A percentile compares a stretch with the other conserved stretches of the same genome.
These are phyloP conservation scores for Drosophila vallismaia DNA, from an alignment of 2,888 invertebrate species.

Conservation along the genomic window DNA sequence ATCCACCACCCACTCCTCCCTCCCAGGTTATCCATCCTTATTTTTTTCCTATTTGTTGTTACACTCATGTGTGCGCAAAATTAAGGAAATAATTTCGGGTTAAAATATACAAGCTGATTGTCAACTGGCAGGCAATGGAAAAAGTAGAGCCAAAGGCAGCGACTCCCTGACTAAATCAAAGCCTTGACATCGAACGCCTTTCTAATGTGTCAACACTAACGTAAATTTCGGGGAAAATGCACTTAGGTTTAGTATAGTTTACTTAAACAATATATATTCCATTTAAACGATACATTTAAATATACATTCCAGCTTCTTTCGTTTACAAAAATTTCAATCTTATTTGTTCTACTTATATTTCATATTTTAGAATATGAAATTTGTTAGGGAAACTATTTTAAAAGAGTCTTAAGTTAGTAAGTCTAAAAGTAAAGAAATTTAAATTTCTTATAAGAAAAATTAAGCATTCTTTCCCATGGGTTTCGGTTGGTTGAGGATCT, in stretches of 20 bases:
- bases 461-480: too few species aligned
- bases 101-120: slow-evolving; percentile 81
- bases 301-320: background rate
- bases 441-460: too few species aligned
- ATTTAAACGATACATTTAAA: too few species aligned
- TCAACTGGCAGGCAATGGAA: slow-evolving; percentile 71
- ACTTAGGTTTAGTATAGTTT: slow-evolving; percentile 7
- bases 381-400: too few species aligned
- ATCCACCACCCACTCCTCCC: slow-evolving; percentile 9
- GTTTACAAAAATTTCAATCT: background rate
- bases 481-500: too few species aligned
- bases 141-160: slow-evolving; percentile 31
- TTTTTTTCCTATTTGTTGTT: background rate
- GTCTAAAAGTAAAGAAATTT: too few species aligned
- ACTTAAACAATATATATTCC: too few species aligned
- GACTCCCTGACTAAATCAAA: slow-evolving; percentile 61
- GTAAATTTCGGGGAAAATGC: slow-evolving; percentile 19
- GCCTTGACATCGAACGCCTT: slow-evolving; percentile 57
- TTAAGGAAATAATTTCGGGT: slow-evolving; percentile 81
- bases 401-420: too few species aligned
- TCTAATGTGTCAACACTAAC: slow-evolving; percentile 57
- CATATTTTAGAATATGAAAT: too few species aligned
- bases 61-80: slow-evolving; percentile 67
- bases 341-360: too few species aligned
- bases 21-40: slow-evolving; percentile 20